A percentile compares a stretch with the other conserved stretches of the same genome.
phyloP scores from a whole-genome alignment of 2,113 vertebrate genomes.

The Paraplagusia blochii region DNA sequence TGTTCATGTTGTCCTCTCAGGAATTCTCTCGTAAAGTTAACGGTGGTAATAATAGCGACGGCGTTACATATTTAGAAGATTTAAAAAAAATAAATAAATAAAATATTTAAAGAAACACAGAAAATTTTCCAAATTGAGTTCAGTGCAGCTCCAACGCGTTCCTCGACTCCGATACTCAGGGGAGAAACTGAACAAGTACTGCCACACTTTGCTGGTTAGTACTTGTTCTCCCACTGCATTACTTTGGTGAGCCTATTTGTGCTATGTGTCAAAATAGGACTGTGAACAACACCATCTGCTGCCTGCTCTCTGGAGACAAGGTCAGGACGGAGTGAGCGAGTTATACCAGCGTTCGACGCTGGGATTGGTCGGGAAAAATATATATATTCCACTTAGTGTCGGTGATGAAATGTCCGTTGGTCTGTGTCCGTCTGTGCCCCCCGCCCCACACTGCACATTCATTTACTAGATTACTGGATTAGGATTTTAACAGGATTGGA shows the following conservation, averaged over 20 bases:
- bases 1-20: too few species aligned
- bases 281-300: conserved; percentile 3
- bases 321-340: conserved; percentile 6
- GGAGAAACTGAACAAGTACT: conserved; percentile 4
- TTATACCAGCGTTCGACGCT: background rate
- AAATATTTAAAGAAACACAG: conserved; percentile 43
- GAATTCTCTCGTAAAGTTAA: too few species aligned
- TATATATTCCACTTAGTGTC: background rate
- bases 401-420: background rate
- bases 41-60: too few species aligned
- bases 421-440: conserved; percentile 3
- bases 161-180: conserved; percentile 19
- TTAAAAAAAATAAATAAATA: too few species aligned
- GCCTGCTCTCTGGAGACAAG: conserved; percentile 11
- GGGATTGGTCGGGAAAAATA: background rate
- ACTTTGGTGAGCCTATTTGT: conserved; percentile 5
- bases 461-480: background rate
- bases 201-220: conserved; percentile 26
- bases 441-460: background rate
- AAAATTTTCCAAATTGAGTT: conserved; percentile 45
- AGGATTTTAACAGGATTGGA: background rate
- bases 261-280: conserved; percentile 16
- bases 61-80: too few species aligned
- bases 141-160: conserved; percentile 25
- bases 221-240: conserved; percentile 30